Conservation (phyloP, 2,797 vertebrate species). For the Potorous gilbertii region DNA sequence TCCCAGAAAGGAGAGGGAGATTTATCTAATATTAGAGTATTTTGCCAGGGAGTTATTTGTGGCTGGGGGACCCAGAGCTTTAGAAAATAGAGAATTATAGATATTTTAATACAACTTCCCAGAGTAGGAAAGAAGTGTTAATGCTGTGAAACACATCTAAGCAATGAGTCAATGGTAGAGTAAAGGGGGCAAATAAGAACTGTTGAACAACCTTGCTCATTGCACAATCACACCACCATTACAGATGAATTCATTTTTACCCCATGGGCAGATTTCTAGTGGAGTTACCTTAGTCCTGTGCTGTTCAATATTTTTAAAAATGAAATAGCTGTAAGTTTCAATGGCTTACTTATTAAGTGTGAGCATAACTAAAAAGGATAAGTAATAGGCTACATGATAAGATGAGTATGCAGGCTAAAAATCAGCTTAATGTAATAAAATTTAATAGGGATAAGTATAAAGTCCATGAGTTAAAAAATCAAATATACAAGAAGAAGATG, state of each 20-base stretch:
- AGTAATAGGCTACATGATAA: neutral
- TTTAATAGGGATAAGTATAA: neutral
- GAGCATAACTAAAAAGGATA: neutral
- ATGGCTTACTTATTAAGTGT: neutral
- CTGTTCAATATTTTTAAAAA: neutral
- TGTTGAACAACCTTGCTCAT: neutral
- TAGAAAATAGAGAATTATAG: neutral
- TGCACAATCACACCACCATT: neutral
- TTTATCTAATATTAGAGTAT: neutral
- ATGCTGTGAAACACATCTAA: neutral
- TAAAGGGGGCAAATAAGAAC: neutral
- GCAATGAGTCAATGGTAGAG: neutral
- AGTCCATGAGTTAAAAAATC: neutral
- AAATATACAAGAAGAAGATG: neutral
- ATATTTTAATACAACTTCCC: neutral
- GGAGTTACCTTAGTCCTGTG: neutral
- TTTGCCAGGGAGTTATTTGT: neutral
- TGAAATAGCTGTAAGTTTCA: neutral
- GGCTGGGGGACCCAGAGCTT: neutral
- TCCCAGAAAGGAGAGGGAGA: neutral
- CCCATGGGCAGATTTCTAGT: neutral
- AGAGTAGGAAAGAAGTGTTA: neutral
- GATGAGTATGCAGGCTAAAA: neutral
- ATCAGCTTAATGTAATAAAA: neutral
- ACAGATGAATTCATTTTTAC: neutral